Conservation (phyloP, 1,140 invertebrate species). For the Eriosoma lanigerum region DNA sequence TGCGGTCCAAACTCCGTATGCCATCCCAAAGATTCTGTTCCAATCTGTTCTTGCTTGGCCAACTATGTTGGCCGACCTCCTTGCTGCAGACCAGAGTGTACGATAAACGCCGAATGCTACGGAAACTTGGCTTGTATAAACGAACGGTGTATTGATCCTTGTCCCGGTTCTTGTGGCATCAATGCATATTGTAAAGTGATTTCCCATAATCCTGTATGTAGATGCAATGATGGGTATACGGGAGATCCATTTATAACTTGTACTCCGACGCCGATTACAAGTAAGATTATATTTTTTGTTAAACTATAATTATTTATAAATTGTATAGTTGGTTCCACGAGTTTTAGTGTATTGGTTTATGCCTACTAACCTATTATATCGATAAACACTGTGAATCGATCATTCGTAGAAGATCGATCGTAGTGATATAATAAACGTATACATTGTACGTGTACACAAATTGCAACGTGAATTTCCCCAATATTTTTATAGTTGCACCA, state of each 20-base stretch:
- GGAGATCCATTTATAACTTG: slow-evolving; percentile 83
- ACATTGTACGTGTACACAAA: neutral
- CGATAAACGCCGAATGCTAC: slow-evolving; percentile 78
- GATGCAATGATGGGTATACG: slow-evolving; percentile 73
- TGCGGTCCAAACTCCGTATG: slow-evolving; percentile 81
- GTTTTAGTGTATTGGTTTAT: no score
- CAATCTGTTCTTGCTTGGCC: slow-evolving; percentile 75
- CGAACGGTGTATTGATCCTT: slow-evolving; percentile 78
- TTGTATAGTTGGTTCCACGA: no score
- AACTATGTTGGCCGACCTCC: slow-evolving; percentile 78
- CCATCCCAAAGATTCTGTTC: slow-evolving; percentile 67
- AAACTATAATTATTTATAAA: no score
- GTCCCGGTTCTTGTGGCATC: slow-evolving; percentile 79
- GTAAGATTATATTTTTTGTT: no score
- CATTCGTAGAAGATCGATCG: no score
- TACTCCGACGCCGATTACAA: slow-evolving; percentile 56
- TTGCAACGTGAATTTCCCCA: slow-evolving; percentile 30
- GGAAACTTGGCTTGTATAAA: slow-evolving; percentile 78
- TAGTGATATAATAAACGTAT: neutral
- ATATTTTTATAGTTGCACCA: slow-evolving; percentile 23
- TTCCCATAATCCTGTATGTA: slow-evolving; percentile 79
- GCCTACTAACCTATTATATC: no score
- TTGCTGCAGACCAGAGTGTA: slow-evolving; percentile 79
- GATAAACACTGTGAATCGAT: no score
- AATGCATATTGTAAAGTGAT: slow-evolving; percentile 78